Base-by-base conservation (phyloP, 2,888 invertebrate species). In the Epinotia ramella region DNA sequence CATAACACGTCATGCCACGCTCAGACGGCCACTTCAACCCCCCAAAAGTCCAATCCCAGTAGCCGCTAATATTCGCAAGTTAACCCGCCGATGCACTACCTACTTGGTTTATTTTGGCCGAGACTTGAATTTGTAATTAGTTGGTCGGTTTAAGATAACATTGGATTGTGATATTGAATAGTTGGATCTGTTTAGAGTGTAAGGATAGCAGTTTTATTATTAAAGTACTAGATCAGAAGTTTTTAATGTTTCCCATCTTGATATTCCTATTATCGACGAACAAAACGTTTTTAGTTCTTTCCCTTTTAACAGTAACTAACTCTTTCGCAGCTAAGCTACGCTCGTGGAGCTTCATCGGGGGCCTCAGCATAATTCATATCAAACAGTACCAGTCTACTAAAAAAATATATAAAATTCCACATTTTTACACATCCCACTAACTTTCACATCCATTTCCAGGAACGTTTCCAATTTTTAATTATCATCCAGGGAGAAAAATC, bases 401-500 rank as follows among this genome's bases (percentile, higher is more conserved):
- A n/a, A n/a, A n/a, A n/a, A n/a, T n/a, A n/a, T 33, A 33, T 33
- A 33, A 7, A 3, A 33, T 33, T 33, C 6, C 33, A 40, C 7
- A 40, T 9, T 6, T 40, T 40, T 40, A 40, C 40, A 46, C 18
- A 33, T 64, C 69, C 66, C 9, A 60, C 69, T 59, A 69, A 20
- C 20, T 28, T 60, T 46, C 16, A 46, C 46, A 46, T 33, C 40
- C 67, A 56, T 57, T 68, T 11, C 40, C 24, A 16, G 11, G 64
- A 75, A 69, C 64, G 46, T 68, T 62, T 40, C 56, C 72, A 63
- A 73, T 76, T 76, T 76, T 73, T 76, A 76, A 76, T 76, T 72
- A 69, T 68, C 18, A 63, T 49, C 76, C 71, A 28, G 66, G 76
- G 77, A 79, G 84, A 87, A 90, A 90, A 89, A 89, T 88, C 88